Evolutionary conservation across 2,888 invertebrate species (phyloP), one percentile per base, ranked within the genome.

Genomic region (Metallyticus violacea): DNA sequence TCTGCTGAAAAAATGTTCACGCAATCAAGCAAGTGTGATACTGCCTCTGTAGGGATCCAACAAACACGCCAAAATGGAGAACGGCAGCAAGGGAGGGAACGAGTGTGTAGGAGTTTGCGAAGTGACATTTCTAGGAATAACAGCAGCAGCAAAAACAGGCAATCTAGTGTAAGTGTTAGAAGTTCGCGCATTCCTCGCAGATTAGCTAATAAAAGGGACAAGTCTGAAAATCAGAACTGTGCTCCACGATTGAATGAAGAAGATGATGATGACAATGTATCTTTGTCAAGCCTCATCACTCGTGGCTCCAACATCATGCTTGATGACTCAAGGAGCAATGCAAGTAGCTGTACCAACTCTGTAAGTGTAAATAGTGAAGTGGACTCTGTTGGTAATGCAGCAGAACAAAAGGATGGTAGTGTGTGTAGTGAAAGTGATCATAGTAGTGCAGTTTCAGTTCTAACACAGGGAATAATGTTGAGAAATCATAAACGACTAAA

Each of bases 401-500:
- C 91, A 25, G 90, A 91, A n/a, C 91, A 91, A 83, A 91, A 91
- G 87, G 91, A 91, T 88, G 40, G 15, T 62, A 91, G 91, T 89
- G 90, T 91, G 85, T 92, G 92, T 88, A 92, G 91, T 89, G 92
- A 92, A 86, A 86, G 83, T 83, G 83, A 83, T 15, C 76, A 77
- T 77, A 83, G 83, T 25, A 83, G 83, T 28, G 26, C 83, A 9
- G 77, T 76, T 29, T 83, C 83, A 7, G 83, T 83, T 7, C 25
- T 85, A 26, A 86, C 82, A 6, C 86, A 86, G 88, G 94, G 94
- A 83, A 95, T 95, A 89, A 94, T 93, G 84, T 91, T 95, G 89
- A 92, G 95, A 89, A 95, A 93, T 91, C 94, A 95, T 90, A 94
- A 94, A 91, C 93, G 93, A 88, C 92, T 94, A 80, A 90, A 88